Conservation (phyloP, 2,888 invertebrate genomes). For the Clepsis dumicolana region DNA sequence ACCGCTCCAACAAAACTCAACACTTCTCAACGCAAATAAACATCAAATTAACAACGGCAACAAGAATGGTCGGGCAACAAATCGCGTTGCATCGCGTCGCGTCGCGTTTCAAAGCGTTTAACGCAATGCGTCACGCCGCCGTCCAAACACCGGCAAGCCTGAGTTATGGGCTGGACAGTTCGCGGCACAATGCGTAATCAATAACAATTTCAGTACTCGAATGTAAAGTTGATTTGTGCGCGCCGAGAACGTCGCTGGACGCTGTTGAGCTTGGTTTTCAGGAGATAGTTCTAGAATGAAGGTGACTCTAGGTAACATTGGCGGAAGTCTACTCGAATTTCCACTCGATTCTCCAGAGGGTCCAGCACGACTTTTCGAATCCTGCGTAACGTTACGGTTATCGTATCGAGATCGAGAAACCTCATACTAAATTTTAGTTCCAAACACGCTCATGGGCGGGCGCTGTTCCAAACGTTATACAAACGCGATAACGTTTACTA, state of each 20-base stretch:
- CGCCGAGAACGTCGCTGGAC: constrained; percentile 44
- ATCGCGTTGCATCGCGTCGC: constrained; percentile 32
- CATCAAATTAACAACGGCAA: constrained; percentile 33
- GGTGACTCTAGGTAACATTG: too few species aligned
- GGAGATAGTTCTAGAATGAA: neutral
- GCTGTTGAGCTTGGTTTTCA: neutral
- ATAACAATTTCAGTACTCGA: constrained; percentile 77
- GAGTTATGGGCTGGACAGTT: constrained; percentile 64
- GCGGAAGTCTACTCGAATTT: too few species aligned
- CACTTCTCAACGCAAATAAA: constrained; percentile 34
- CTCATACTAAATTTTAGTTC: too few species aligned
- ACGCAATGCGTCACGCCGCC: constrained; percentile 55
- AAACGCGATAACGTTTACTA: too few species aligned
- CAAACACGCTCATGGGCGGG: too few species aligned
- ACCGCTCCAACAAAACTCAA: constrained; percentile 5
- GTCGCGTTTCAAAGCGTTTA: constrained; percentile 45
- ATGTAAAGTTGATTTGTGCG: constrained; percentile 67
- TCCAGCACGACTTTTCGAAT: too few species aligned
- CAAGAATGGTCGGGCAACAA: constrained; percentile 16
- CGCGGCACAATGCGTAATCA: constrained; percentile 75
- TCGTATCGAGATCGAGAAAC: too few species aligned
- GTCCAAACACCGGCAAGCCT: constrained; percentile 76
- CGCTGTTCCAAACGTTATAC: too few species aligned
- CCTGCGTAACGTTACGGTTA: too few species aligned
- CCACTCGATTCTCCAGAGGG: too few species aligned